phyloP scores from a whole-genome alignment of 2,797 vertebrate genomes.

The Cuniculus paca region DNA sequence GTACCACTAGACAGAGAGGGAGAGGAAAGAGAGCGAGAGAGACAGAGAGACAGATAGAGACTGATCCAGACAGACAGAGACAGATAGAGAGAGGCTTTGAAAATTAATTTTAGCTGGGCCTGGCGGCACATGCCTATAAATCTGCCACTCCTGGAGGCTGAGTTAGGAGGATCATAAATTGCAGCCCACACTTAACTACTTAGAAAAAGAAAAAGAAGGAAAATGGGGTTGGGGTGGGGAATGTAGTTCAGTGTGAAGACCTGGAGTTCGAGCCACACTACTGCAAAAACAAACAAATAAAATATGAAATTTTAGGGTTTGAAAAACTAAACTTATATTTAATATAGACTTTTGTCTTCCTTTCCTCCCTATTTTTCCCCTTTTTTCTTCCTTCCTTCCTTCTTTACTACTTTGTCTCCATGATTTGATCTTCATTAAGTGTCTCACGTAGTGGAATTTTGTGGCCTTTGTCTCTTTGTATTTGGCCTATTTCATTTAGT shows the following conservation, averaged over 20 bases:
- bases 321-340: not conserved
- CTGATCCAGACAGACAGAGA: not conserved
- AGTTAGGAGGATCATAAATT: not conserved
- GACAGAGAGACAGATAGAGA: too few species aligned
- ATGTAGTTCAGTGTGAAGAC: not conserved
- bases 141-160: not conserved
- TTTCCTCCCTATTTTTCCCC: not conserved
- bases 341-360: not conserved
- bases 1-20: too few species aligned
- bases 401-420: not conserved
- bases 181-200: not conserved
- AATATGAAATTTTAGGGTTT: not conserved
- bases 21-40: too few species aligned
- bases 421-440: fast-evolving
- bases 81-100: not conserved
- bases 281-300: not conserved
- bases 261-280: not conserved
- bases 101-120: not conserved
- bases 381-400: not conserved
- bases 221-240: not conserved
- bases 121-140: not conserved
- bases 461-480: fast-evolving
- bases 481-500: not conserved
- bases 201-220: not conserved
- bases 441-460: fast-evolving